Base-by-base conservation (phyloP, 2,888 invertebrate species). In the Caenorhabditis sinica region DNA sequence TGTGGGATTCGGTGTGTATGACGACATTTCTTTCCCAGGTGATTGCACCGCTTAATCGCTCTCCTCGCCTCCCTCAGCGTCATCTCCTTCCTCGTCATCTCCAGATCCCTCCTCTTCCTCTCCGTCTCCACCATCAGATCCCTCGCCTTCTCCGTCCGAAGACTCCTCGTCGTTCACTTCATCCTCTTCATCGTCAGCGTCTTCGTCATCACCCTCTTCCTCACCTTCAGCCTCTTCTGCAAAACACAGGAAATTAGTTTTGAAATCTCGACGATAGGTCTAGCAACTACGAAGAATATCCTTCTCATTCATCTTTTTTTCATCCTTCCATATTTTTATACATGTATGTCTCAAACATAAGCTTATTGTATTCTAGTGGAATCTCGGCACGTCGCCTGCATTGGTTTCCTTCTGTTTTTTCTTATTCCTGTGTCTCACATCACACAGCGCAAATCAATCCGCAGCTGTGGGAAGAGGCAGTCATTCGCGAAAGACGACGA, bases 151-250 rank as follows among this genome's bases (percentile, higher is more conserved):
- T 33, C 85, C 88, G 69, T 87, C 87, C 15, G 85, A 85, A 25
- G 87, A 87, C 40, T 82, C 85, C 71, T 88, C 88, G 43, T 88
- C 88, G 60, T 88, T 83, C 53, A 86, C 88, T n/a, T 88, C 88
- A n/a, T 88, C 88, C 58, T 88, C 88, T 63, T 88, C 88, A 40
- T 87, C 87, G n/a, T 87, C 88, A 49, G 77, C 87, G 58, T 87
- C 88, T 40, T 88, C 88, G 20, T 87, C 87, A 20, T 87, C 86
- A 28, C 65, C 79, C 36, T 84, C 86, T 36, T 84, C 88, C n/a
- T 85, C 86, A 8, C 81, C 82, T 40, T 82, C 88, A 33, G 69
- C 88, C 17, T 74, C 88, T 49, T 82, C 86, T 81, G 61, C 0
- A 83, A 77, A 25, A 58, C 0, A 63, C 8, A 36, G 9, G 17